A percentile compares a stretch with the other conserved stretches of the same genome.
Evolutionary conservation across 1,140 invertebrate genomes (phyloP).

Genomic region (Drosophila tsacasi): DNA sequence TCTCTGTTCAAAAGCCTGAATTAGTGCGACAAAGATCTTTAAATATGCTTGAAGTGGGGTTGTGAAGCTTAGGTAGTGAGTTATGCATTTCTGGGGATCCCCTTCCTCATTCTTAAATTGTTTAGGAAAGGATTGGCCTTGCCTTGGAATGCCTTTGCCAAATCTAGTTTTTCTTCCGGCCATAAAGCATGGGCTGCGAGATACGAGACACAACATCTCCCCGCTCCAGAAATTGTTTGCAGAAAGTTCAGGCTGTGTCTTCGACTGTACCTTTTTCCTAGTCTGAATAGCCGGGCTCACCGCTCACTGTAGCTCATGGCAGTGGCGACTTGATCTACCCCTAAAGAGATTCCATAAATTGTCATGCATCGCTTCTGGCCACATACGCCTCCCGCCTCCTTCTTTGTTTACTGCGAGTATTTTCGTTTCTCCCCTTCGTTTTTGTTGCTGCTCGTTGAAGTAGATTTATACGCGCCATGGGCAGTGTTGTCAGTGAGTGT

Average conservation of each 20-base stretch:
- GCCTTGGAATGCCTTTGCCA: conserved; percentile 14
- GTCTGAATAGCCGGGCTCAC: background rate
- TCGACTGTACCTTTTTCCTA: background rate
- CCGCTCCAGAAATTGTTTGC: conserved; percentile 1
- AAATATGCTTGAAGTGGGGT: background rate
- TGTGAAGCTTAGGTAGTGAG: background rate
- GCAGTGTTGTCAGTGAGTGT: conserved; percentile 48
- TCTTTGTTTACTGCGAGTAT: conserved; percentile 35
- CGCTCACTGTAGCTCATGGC: conserved; percentile 22
- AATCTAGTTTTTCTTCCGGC: conserved; percentile 9
- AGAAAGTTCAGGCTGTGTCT: conserved; percentile 12
- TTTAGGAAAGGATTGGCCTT: conserved; percentile 6
- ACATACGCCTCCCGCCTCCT: conserved; percentile 1
- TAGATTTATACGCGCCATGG: conserved; percentile 39
- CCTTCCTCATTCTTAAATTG: conserved; percentile 6
- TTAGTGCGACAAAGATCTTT: conserved; percentile 3
- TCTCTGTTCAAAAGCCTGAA: conserved; percentile 3
- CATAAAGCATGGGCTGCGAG: conserved; percentile 8
- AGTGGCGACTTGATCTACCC: conserved; percentile 35
- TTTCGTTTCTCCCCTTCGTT: conserved; percentile 23
- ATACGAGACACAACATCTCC: background rate
- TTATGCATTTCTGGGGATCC: background rate
- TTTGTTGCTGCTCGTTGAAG: conserved; percentile 41
- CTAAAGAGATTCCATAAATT: conserved; percentile 39
- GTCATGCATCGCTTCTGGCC: conserved; percentile 27